Base-by-base conservation (phyloP, 1,140 invertebrate genomes). In the Micrasema longulum region DNA sequence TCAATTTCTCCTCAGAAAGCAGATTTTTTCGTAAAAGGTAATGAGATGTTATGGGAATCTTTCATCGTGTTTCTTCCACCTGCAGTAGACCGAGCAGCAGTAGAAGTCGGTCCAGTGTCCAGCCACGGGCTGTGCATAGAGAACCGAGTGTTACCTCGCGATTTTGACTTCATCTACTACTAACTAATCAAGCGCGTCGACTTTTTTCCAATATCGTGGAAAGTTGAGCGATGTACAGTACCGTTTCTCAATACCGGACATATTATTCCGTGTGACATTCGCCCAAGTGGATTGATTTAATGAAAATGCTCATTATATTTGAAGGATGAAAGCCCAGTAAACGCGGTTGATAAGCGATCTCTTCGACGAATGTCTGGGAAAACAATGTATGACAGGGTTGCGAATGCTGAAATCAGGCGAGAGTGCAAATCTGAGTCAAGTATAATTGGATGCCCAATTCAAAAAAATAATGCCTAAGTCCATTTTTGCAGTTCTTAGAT, bases 141-240 rank as follows among this genome's bases (percentile, higher is more conserved):
- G 23, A 18, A 11, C 23, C 22, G 10, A 26, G 10, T 31, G 22
- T 52, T 9, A 22, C 23, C 12, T 48, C 14, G 50, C 50, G 10
- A 53, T 53, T 53, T 53, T 22, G 23, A 41, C 36, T 38, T 11
- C 16, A 60, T 38, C 55, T 31, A 60, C 22, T 60, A 38, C 16
- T 18, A 35, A 60, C 22, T 60, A 38, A 18, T 18, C 9, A 41
- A 60, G 55, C 55, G 18, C 36, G 36, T 20, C 55, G 55, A 22
- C 11, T 60, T 60, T 41, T n/a, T 60, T 41, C 18, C 9, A 23
- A 22, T 22, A 41, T 22, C 16, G 55, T 22, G 55, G 36, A 60
- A 60, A 55, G 52, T 55, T 55, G 10, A 16, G 1, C 18, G 18
- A 11, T 20, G 48, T 6, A 23, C 48, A 31, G 10, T 7, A 26